phyloP scores from a whole-genome alignment of 2,888 invertebrate species.

The Eurytoma adleriae region DNA sequence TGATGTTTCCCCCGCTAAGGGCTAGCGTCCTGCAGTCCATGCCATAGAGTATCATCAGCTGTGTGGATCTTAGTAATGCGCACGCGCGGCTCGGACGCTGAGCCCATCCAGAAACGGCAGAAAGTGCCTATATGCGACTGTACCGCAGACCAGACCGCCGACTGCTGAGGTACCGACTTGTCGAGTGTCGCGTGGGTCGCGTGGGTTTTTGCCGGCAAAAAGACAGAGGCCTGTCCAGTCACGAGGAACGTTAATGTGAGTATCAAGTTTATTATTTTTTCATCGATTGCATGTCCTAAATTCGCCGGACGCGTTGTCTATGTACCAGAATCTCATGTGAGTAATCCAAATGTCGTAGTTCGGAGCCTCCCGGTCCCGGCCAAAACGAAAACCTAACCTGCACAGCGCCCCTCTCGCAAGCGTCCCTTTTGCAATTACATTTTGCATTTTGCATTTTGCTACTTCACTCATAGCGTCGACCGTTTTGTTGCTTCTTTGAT shows the following conservation, averaged over 20 bases:
- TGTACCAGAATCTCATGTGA: background rate
- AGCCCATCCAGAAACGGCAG: no score
- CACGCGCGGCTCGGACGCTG: background rate
- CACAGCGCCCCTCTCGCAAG: no score
- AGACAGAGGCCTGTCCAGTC: background rate
- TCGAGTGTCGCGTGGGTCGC: constrained; percentile 17
- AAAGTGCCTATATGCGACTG: background rate
- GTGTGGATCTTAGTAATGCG: background rate
- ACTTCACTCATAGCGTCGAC: no score
- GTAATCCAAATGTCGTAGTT: no score
- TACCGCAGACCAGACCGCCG: background rate
- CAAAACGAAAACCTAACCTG: no score
- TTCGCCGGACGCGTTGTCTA: background rate
- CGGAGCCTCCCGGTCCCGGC: no score
- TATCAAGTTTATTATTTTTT: background rate
- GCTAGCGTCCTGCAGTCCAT: no score
- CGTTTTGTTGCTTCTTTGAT: no score
- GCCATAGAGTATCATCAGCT: constrained; percentile 15
- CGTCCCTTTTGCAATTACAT: no score
- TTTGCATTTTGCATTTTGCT: no score
- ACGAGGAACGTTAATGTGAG: background rate
- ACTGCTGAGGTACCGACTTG: background rate
- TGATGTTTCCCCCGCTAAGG: no score
- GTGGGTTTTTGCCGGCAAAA: constrained; percentile 25
- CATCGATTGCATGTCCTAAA: background rate